Base-by-base conservation (phyloP, 2,888 invertebrate genomes). In the Pachycephus smyrnensis region DNA sequence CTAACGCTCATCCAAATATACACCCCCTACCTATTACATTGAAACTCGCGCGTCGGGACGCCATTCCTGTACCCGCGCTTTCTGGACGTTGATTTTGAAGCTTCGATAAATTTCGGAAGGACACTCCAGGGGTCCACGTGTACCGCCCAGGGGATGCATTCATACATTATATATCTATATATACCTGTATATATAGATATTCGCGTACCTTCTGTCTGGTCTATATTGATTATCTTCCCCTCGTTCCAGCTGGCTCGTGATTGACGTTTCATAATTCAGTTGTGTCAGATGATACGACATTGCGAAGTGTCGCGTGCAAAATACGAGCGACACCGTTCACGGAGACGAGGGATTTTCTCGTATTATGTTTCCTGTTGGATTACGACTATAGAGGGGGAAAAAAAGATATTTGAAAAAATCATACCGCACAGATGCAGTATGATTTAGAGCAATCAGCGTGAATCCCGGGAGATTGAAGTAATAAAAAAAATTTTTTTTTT, bases 221-320 rank as follows among this genome's bases (percentile, higher is more conserved):
- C 71, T 12, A 12, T 77, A 36, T 76, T 37, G 33, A 1, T 35
- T 37, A 23, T 30, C 23, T 37, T 76, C 32, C 40, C 68, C 69
- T 35, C 68, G 68, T 75, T 79, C 55, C 75, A 77, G 77, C 76
- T 35, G 68, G 37, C 37, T 68, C 69, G 35, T 84, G 86, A 88
- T 85, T 86, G 87, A 88, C 86, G 83, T 89, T 86, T 84, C 86
- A 88, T 89, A 89, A 89, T 89, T 89, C 84, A 86, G 84, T 86
- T 86, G 84, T 82, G 84, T 81, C 83, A 84, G 84, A 83, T 87
- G 86, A 88, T 88, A 83, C 84, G 85, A 88, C 86, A 83, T 82
- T 82, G 83, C 82, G 83, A 86, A 84, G 83, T 83, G 82, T 78
- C 79, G 76, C 55, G 77, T 33, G 55, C 55, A 55, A 55, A 55